phyloP scores from a whole-genome alignment of 2,113 vertebrate genomes.

The Alethe castanea region DNA sequence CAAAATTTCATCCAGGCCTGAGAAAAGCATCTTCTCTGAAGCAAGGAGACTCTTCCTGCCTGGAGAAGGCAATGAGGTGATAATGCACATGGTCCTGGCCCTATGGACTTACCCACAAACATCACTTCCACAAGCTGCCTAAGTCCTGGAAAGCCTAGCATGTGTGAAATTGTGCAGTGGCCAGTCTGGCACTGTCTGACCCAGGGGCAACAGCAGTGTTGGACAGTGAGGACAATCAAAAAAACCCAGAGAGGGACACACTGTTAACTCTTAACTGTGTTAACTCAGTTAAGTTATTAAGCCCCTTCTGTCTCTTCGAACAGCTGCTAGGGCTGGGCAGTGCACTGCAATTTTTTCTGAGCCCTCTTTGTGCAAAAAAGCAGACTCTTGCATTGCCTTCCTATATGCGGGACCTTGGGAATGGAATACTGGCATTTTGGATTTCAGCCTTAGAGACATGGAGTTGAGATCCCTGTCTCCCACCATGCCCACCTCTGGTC shows the following conservation, averaged over 20 bases:
- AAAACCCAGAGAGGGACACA: not conserved
- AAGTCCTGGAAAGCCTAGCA: not conserved
- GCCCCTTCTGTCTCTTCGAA: not conserved
- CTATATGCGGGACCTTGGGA: not conserved
- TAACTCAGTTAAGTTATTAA: not conserved
- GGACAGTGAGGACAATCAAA: not conserved
- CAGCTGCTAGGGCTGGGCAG: not conserved
- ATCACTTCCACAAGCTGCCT: not conserved
- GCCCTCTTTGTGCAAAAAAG: not conserved
- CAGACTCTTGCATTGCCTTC: too few species aligned
- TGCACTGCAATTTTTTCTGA: not conserved
- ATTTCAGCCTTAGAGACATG: not conserved
- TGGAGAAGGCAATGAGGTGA: not conserved
- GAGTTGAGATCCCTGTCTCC: not conserved
- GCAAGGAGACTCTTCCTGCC: not conserved
- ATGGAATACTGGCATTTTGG: not conserved
- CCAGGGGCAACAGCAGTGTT: accelerated
- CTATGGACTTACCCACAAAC: not conserved
- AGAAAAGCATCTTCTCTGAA: not conserved
- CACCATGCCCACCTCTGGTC: not conserved
- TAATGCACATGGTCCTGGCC: accelerated
- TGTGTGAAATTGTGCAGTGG: accelerated
- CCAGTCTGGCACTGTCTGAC: not conserved
- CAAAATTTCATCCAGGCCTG: not conserved
- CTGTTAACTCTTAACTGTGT: too few species aligned